Conservation (phyloP, 1,140 invertebrate genomes). For the Rhynchophorus ferrugineus region DNA sequence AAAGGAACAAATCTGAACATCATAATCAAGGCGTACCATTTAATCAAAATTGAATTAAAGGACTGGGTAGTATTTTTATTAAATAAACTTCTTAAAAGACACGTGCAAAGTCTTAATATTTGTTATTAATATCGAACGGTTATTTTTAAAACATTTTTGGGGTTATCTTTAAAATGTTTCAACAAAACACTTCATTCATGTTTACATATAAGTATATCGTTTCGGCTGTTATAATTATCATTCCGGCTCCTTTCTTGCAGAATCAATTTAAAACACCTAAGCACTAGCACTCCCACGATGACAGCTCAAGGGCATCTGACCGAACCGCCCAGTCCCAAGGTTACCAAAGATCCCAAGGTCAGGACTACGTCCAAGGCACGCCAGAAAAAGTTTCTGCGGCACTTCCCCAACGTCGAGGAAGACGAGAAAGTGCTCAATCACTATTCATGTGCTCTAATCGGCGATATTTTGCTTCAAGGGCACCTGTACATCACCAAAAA, state of each 20-base stretch:
- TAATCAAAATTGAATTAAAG: too few species aligned
- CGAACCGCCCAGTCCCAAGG: conserved; percentile 36
- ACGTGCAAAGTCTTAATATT: not conserved
- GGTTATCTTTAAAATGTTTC: too few species aligned
- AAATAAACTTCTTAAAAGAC: too few species aligned
- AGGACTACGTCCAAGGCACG: conserved; percentile 56
- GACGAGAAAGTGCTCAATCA: conserved; percentile 76
- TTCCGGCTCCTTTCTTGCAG: too few species aligned
- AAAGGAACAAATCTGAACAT: too few species aligned
- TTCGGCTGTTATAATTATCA: too few species aligned
- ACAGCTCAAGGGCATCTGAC: conserved; percentile 37
- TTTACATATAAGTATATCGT: too few species aligned
- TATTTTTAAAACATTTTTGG: too few species aligned
- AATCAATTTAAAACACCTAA: conserved; percentile 43
- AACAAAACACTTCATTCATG: too few species aligned
- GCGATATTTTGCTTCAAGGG: conserved; percentile 87
- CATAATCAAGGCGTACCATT: too few species aligned
- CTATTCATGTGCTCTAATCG: conserved; percentile 86
- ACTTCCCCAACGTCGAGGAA: conserved; percentile 63
- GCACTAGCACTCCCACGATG: conserved; percentile 42
- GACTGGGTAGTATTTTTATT: too few species aligned
- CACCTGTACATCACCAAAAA: conserved; percentile 88
- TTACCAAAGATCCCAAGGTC: conserved; percentile 43
- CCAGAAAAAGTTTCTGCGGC: conserved; percentile 67
- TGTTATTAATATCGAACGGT: not conserved